Conservation (phyloP, 2,113 vertebrate genomes). For the Pangasianodon gigas region DNA sequence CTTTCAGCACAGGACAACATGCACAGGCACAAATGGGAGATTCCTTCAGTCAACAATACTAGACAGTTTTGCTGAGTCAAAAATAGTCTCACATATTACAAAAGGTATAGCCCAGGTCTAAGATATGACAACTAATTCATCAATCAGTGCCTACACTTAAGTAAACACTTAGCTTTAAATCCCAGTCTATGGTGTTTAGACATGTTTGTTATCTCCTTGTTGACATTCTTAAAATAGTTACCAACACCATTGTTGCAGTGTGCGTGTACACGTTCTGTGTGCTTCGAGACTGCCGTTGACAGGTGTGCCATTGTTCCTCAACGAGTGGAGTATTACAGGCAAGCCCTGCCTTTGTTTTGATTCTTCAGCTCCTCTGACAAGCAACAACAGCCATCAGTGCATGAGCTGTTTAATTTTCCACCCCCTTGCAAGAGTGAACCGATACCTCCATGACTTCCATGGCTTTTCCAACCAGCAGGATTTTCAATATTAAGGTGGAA, state of each 20-base stretch:
- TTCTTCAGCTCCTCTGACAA: slow-evolving; percentile 46
- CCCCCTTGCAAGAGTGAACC: slow-evolving; percentile 28
- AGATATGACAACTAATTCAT: slow-evolving; percentile 65
- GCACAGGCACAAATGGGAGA: slow-evolving; percentile 52
- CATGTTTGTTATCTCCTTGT: slow-evolving; percentile 63
- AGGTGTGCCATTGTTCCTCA: slow-evolving; percentile 63
- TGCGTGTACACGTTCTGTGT: slow-evolving; percentile 34
- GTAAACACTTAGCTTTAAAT: slow-evolving; percentile 65
- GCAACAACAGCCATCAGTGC: slow-evolving; percentile 36
- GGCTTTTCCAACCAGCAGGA: slow-evolving; percentile 37
- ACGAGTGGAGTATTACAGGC: slow-evolving; percentile 53
- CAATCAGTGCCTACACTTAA: slow-evolving; percentile 65
- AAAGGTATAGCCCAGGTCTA: slow-evolving; percentile 45
- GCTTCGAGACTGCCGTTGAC: slow-evolving; percentile 57
- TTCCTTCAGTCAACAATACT: slow-evolving; percentile 31
- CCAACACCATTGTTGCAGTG: slow-evolving; percentile 42
- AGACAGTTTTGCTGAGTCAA: slow-evolving; percentile 37
- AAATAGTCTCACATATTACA: slow-evolving; percentile 5
- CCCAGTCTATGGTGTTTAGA: slow-evolving; percentile 59
- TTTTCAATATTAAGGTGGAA: slow-evolving; percentile 36
- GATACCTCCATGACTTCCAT: slow-evolving; percentile 46
- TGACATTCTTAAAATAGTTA: slow-evolving; percentile 52
- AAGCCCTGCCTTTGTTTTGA: slow-evolving; percentile 62
- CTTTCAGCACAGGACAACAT: slow-evolving; percentile 59
- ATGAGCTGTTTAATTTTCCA: slow-evolving; percentile 49